Evolutionary conservation across 2,797 vertebrate species (phyloP).

Genomic region (Enteromius viviparus): DNA sequence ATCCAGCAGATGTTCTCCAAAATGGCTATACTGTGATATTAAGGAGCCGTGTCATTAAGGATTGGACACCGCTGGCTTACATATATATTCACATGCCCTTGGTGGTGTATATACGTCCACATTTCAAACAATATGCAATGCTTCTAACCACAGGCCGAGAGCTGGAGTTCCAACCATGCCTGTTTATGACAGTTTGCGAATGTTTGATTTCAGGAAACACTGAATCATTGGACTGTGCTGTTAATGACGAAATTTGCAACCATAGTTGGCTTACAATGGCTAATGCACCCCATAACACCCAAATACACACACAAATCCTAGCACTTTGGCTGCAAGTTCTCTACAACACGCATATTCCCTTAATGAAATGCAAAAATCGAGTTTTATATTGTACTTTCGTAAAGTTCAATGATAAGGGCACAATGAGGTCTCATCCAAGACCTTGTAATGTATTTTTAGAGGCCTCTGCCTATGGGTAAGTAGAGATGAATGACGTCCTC

Average conservation of each 20-base stretch:
- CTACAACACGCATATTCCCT: not conserved
- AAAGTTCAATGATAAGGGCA: conserved; percentile 9
- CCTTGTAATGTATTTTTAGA: conserved; percentile 13
- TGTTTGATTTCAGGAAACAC: not conserved
- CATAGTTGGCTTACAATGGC: not conserved
- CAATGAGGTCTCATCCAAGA: not conserved
- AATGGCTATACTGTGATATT: no score
- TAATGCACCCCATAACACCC: not conserved
- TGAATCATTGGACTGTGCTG: not conserved
- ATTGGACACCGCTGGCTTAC: not conserved
- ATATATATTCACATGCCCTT: not conserved
- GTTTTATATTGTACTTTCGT: not conserved
- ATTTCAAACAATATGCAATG: not conserved
- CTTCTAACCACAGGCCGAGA: not conserved
- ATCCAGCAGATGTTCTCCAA: no score
- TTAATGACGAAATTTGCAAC: not conserved
- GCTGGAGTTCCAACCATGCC: not conserved
- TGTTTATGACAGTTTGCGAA: not conserved
- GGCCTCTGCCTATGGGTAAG: not conserved
- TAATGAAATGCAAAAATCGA: not conserved
- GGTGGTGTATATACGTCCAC: not conserved
- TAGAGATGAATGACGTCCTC: conserved; percentile 41
- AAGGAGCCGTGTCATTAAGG: no score
- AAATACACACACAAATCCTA: not conserved
- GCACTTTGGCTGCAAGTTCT: not conserved